A percentile compares a stretch with the other conserved stretches of the same genome.
These are phyloP conservation scores for Platypus cylindrus DNA, from an alignment of 2,888 invertebrate species.

Conservation along the genomic window DNA sequence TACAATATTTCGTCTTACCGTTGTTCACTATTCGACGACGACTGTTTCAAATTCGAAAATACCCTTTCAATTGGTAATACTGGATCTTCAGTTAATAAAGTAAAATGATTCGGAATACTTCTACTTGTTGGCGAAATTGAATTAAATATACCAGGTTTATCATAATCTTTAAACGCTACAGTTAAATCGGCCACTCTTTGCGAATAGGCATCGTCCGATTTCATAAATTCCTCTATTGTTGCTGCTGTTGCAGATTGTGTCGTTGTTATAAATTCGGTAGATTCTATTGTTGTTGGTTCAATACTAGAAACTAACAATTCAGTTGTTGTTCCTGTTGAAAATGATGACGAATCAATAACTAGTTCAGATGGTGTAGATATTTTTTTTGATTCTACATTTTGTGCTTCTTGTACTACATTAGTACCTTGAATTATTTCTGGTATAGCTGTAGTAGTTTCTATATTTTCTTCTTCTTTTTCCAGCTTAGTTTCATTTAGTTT, in stretches of 20 bases:
- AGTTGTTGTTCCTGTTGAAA: conserved; percentile 6
- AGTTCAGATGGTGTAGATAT: conserved; percentile 9
- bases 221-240: conserved; percentile 27
- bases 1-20: conserved; percentile 5
- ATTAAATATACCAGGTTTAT: conserved; percentile 59
- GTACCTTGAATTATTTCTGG: conserved; percentile 11
- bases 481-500: conserved; percentile 15
- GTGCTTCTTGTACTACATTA: conserved; percentile 11
- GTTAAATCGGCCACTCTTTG: conserved; percentile 53
- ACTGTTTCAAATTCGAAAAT: conserved; percentile 59
- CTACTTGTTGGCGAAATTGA: conserved; percentile 49
- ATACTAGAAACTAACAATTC: conserved; percentile 3
- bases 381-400: conserved; percentile 11
- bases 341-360: too few species aligned
- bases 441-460: conserved; percentile 28
- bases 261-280: conserved; percentile 20
- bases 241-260: conserved; percentile 12
- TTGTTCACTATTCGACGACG: too few species aligned
- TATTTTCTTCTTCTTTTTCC: conserved; percentile 20
- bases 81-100: conserved; percentile 66
- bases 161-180: conserved; percentile 57
- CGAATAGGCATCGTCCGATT: conserved; percentile 36
- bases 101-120: conserved; percentile 55
- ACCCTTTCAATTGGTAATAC: conserved; percentile 70
- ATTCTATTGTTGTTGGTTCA: background rate